Conservation (phyloP, 2,113 vertebrate species). For the Malaclemys terrapin region DNA sequence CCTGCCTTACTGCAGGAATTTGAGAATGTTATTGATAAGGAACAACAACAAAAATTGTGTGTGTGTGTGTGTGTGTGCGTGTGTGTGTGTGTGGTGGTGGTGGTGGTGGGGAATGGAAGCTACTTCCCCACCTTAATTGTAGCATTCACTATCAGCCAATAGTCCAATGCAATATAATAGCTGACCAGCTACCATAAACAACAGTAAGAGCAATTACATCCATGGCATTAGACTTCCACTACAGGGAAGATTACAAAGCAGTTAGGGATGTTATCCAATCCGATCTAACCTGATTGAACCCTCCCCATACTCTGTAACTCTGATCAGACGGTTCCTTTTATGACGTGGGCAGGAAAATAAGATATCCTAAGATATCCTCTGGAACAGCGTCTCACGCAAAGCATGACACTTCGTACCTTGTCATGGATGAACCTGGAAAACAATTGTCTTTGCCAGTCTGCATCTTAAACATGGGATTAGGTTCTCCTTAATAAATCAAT, state of each 20-base stretch:
- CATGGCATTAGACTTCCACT: slow-evolving; percentile 25
- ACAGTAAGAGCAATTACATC: slow-evolving; percentile 18
- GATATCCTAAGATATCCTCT: background rate
- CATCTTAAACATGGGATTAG: background rate
- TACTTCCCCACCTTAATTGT: background rate
- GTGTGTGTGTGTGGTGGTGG: background rate
- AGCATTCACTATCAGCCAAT: slow-evolving; percentile 33
- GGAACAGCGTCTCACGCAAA: background rate
- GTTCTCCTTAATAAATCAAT: background rate
- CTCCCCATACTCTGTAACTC: background rate
- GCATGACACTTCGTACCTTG: background rate
- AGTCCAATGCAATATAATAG: slow-evolving; percentile 14
- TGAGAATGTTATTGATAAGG: slow-evolving; percentile 26
- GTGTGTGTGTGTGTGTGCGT: background rate
- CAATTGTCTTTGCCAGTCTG: background rate
- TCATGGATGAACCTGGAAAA: background rate
- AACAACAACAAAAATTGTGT: background rate
- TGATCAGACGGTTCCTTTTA: background rate
- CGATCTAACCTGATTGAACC: background rate
- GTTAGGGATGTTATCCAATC: background rate
- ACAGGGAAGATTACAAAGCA: slow-evolving; percentile 2
- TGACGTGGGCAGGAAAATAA: background rate
- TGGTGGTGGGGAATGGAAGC: background rate
- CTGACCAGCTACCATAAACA: slow-evolving; percentile 33
- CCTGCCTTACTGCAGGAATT: background rate